Base-by-base conservation (phyloP, 2,113 vertebrate species). In the Thryonomys swinderianus region DNA sequence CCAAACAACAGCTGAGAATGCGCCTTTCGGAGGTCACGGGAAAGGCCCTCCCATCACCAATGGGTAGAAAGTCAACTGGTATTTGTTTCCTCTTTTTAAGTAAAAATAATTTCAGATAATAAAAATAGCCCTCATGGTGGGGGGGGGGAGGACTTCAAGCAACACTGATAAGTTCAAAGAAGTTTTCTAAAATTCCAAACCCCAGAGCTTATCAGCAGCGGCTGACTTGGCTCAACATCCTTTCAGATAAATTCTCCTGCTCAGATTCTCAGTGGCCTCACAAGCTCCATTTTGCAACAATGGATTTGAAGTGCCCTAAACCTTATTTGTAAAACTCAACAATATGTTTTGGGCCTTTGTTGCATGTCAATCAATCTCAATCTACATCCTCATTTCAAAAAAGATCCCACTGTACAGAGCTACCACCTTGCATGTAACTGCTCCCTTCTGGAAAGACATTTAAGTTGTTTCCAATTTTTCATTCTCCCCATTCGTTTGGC, bases 1-100 rank as follows among this genome's bases (percentile, higher is more conserved):
- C 23, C 81, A 91, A 97, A 91, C 95, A 94, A 96, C 97, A 98
- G 98, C 98, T 98, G 97, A 84, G 98, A 97, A 98, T 96, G 97
- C 61, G 48, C 93, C 42, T 82, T 67, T 73, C 3, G 5, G 11
- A 73, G 12, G 32, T 7, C 0, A 1, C 66, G 81, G 53, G 37
- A 94, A 94, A 91, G 76, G 88, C 42, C 85, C 93, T 91, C 62
- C 80, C 74, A 37, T n/a, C 42, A 78, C 78, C 40, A 32, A 2
- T 69, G 45, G 37, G 53, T 1, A 0, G 53, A 85, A 82, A 45
- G 34, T 45, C 3, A 2, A 79, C 5, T 27, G 61, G 42, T 3
- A 23, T 88, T 88, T 85, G 20, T 83, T 74, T 86, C n/a, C 71
- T 57, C 57, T 67, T 74, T 83, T 40, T 27, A 18, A 59, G 11